A percentile compares a stretch with the other conserved stretches of the same genome.
phyloP scores from a whole-genome alignment of 2,888 invertebrate genomes.

The Pachydiplax longipennis region DNA sequence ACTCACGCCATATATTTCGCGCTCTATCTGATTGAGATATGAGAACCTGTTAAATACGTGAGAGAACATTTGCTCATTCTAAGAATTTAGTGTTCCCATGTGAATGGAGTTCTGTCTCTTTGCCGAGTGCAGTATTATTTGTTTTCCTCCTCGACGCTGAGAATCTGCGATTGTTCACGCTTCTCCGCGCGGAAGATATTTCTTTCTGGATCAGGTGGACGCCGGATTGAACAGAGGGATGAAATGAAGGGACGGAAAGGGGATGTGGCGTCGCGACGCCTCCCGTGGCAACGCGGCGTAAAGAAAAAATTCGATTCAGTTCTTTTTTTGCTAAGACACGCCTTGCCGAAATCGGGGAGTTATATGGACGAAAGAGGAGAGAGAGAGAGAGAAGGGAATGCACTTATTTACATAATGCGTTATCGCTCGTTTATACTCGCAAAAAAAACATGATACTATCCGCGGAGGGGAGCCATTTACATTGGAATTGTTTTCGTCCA shows the following conservation, averaged over 20 bases:
- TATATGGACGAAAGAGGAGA: not conserved
- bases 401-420: too few species aligned
- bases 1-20: not conserved
- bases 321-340: not conserved
- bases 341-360: not conserved
- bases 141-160: not conserved
- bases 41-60: not conserved
- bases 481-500: not conserved
- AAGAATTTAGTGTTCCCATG: too few species aligned
- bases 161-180: not conserved
- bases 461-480: not conserved
- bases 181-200: not conserved
- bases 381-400: too few species aligned
- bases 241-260: not conserved
- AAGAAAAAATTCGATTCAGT: not conserved
- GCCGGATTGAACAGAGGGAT: not conserved
- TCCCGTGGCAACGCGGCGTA: not conserved
- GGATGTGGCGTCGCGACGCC: slow-evolving; percentile 5
- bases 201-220: not conserved
- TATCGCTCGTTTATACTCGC: too few species aligned
- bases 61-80: too few species aligned
- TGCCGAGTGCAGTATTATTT: not conserved
- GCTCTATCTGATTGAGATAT: not conserved
- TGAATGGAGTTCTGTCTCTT: not conserved
- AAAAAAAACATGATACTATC: too few species aligned